Conservation (phyloP, 2,113 vertebrate species). For the Lepus americanus region DNA sequence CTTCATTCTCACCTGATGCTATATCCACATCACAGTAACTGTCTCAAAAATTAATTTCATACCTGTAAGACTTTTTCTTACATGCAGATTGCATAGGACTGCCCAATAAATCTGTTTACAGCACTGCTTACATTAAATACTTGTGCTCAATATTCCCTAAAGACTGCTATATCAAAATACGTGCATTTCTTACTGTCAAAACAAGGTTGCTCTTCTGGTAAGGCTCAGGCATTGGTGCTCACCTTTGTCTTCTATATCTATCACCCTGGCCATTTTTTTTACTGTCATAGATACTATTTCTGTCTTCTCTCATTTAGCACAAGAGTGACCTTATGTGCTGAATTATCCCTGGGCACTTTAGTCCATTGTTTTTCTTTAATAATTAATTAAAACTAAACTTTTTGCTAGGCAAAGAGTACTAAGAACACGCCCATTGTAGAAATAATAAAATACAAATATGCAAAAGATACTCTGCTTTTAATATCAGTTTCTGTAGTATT, state of each 20-base stretch:
- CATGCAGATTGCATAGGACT: not conserved
- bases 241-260: not conserved
- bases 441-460: not conserved
- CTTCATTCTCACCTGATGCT: not conserved
- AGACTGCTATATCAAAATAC: not conserved
- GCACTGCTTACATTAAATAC: not conserved
- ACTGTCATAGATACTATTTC: not conserved
- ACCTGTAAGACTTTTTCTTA: not conserved
- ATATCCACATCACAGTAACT: not conserved
- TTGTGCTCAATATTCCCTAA: not conserved
- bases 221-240: not conserved
- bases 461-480: not conserved
- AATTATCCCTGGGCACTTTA: not conserved
- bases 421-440: not conserved
- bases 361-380: not conserved
- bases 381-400: not conserved
- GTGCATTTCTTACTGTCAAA: not conserved
- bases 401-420: not conserved
- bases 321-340: not conserved
- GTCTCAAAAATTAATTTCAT: not conserved
- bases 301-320: not conserved
- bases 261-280: not conserved
- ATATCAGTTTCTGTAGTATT: not conserved
- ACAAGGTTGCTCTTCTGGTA: not conserved
- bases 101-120: not conserved